Conservation (phyloP, 2,113 vertebrate species). For the Garra rufa region DNA sequence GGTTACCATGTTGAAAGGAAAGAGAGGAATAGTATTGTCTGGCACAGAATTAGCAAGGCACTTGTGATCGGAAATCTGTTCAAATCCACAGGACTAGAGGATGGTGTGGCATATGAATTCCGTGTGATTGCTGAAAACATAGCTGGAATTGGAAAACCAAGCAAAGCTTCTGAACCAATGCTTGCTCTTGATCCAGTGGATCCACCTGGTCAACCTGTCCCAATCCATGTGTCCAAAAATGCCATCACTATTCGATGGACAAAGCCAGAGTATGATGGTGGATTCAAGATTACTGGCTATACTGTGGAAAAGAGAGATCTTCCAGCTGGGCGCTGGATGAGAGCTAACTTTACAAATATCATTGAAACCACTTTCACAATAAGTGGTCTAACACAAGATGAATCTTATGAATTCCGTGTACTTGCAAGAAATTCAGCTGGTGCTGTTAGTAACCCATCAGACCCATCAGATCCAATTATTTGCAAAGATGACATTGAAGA, state of each 20-base stretch:
- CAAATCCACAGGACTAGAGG: constrained; percentile 89
- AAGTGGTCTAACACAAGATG: constrained; percentile 92
- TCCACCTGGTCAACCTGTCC: constrained; percentile 90
- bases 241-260: constrained; percentile 91
- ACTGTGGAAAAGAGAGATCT: constrained; percentile 94
- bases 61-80: constrained; percentile 91
- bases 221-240: constrained; percentile 89
- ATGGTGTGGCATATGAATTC: constrained; percentile 96
- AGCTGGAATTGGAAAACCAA: constrained; percentile 95
- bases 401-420: constrained; percentile 94
- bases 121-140: constrained; percentile 94
- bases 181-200: constrained; percentile 95
- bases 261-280: constrained; percentile 96
- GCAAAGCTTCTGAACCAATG: constrained; percentile 91
- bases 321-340: constrained; percentile 92
- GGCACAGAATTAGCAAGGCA: constrained; percentile 90
- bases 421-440: constrained; percentile 93
- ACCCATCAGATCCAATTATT: constrained; percentile 89
- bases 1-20: constrained; percentile 98
- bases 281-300: constrained; percentile 98
- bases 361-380: constrained; percentile 94
- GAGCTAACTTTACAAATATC: constrained; percentile 97
- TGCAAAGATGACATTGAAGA: constrained; percentile 95
- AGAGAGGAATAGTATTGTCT: constrained; percentile 92
- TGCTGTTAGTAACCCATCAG: constrained; percentile 91